Evolutionary conservation across 2,113 vertebrate species (phyloP), one percentile per base, ranked within the genome.

Genomic region (Catagonus wagneri): DNA sequence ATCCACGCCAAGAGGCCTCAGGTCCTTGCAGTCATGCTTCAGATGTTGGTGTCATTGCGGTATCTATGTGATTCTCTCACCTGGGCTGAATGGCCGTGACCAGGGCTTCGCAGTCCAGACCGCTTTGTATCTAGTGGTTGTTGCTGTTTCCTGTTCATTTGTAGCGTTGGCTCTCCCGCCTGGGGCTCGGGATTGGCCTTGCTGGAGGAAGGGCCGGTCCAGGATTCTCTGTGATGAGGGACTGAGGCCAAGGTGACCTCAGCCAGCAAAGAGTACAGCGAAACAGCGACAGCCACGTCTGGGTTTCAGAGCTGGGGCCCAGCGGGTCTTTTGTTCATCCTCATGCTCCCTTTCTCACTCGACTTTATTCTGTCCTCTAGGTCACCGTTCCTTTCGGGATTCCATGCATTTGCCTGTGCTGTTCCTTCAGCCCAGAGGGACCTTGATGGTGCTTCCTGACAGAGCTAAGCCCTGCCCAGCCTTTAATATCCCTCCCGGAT

Each of bases 181-280:
- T 71, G 74, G 34, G 78, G 25, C 44, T 63, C 93, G 65, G 27
- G 17, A 71, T 84, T 36, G 7, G 61, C 36, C 44, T 87, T 86
- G 36, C 79, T 89, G 36, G 90, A 89, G 93, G 36, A 94, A 96
- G 61, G 36, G 34, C 34, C 63, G 76, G 14, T 36, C 19, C 52
- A 34, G 66, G 52, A 88, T 80, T 97, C n/a, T 78, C n/a, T 85
- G n/a, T 85, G 12, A 92, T 0, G n/a, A 76, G 19, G 65, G 75
- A 78, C n/a, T 89, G 72, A 87, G 61, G 79, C 65, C 89, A 81
- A 54, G 25, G 25, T 88, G 76, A 76, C 80, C 39, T 76, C 15
- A 69, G 65, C 52, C 71, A 86, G 63, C 60, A 87, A 95, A 93
- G 39, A 85, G 80, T 58, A 71, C 22, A 75, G 7, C 27, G 54